These are phyloP conservation scores for Melinaea marsaeus DNA, from an alignment of 2,888 invertebrate species.

Conservation along the genomic window DNA sequence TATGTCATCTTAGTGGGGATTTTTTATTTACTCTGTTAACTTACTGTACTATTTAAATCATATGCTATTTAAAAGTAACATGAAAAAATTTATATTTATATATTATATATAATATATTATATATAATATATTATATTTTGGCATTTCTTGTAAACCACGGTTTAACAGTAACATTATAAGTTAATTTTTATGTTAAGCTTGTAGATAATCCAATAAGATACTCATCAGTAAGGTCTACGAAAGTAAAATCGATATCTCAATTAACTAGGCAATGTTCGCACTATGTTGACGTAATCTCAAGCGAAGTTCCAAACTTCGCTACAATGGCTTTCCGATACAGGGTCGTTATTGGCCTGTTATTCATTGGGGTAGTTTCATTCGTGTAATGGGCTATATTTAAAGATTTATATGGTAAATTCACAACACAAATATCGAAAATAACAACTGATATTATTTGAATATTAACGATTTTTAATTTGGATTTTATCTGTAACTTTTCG, in stretches of 20 bases:
- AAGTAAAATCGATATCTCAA: conserved; percentile 17
- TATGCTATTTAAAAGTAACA: too few species aligned
- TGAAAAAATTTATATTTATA: too few species aligned
- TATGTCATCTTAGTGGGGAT: too few species aligned
- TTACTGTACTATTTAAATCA: too few species aligned
- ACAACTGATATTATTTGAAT: conserved; percentile 1
- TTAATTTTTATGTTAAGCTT: background rate
- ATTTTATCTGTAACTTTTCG: background rate
- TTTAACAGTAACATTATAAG: background rate
- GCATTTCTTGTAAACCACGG: background rate
- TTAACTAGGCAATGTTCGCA: conserved; percentile 20
- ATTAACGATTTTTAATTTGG: background rate
- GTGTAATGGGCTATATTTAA: conserved; percentile 22
- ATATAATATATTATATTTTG: too few species aligned
- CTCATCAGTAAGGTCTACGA: background rate
- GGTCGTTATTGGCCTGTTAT: conserved; percentile 25
- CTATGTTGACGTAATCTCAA: conserved; percentile 13
- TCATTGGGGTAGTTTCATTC: conserved; percentile 24
- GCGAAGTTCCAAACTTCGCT: conserved; percentile 20
- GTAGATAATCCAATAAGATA: background rate
- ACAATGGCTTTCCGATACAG: conserved; percentile 31
- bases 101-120: too few species aligned
- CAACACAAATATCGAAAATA: conserved; percentile 3
- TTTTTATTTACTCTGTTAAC: too few species aligned
- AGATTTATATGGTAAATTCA: conserved; percentile 15